Conservation (phyloP, 2,797 vertebrate genomes). For the Brotula barbata region DNA sequence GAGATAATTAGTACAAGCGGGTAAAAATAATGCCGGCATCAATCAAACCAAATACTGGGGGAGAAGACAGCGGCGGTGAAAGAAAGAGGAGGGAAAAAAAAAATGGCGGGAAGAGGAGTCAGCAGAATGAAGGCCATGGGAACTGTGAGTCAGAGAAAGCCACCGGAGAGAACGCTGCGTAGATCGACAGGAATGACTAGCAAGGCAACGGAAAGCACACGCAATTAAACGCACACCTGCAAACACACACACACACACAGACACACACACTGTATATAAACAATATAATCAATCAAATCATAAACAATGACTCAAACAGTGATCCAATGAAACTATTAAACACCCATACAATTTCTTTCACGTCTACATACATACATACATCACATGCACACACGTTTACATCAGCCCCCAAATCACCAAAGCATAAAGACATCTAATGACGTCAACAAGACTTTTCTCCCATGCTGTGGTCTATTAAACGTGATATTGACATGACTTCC, state of each 20-base stretch:
- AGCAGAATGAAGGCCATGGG: conserved; percentile 60
- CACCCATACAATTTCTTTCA: background rate
- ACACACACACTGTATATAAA: conserved; percentile 9
- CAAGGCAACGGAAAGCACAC: background rate
- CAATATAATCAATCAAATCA: conserved; percentile 22
- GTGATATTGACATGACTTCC: conserved; percentile 22
- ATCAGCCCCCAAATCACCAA: conserved; percentile 13
- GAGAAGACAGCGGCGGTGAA: background rate
- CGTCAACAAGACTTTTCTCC: conserved; percentile 46
- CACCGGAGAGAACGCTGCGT: conserved; percentile 12
- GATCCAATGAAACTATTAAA: background rate
- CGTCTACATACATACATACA: conserved; percentile 6
- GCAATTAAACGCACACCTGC: background rate
- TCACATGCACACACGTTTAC: conserved; percentile 13
- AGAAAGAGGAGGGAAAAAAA: conserved; percentile 17
- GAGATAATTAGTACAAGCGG: conserved; percentile 64
- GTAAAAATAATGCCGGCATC: conserved; percentile 53
- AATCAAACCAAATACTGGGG: conserved; percentile 44
- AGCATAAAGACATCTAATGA: conserved; percentile 34
- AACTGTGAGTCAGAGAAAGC: conserved; percentile 58
- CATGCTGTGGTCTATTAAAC: conserved; percentile 42
- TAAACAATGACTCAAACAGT: background rate
- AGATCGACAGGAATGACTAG: conserved; percentile 29
- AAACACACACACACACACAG: conserved; percentile 8
- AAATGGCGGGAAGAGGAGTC: conserved; percentile 55